Evolutionary conservation across 2,113 vertebrate genomes (phyloP), one percentile per base, ranked within the genome.

Genomic region (Lophotis ruficrista): DNA sequence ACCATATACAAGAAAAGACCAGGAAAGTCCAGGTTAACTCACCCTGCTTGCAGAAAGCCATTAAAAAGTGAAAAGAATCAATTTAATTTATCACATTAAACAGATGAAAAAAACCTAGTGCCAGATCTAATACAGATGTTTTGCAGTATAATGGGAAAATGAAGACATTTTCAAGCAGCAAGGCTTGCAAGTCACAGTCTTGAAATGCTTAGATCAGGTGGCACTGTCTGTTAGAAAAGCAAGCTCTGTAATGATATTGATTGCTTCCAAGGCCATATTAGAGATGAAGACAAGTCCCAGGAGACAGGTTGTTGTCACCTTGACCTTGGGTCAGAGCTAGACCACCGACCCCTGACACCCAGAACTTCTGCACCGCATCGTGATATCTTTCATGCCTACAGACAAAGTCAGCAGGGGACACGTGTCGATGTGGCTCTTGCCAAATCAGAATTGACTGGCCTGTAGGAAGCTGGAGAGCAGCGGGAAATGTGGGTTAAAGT

Each of bases 401-500:
- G 90, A 97, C 98, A 95, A 95, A 97, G 95, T 98, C 98, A 97
- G 97, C 90, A 60, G 98, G 97, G 97, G 96, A 98, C 97, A 91
- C 51, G 86, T 94, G 95, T 97, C 96, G 69, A 98, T 98, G 98
- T 96, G 96, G 93, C 94, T 97, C 97, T 98, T 97, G 97, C 98
- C 97, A 99, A 99, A 99, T 98, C 98, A 98, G 98, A 98, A 99
- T 99, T 98, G 99, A 99, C 98, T 98, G 97, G 97, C 83, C 96
- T 86, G 94, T 96, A 94, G 98, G 98, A 97, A 98, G 97, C 98
- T 98, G 97, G 98, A 96, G 66, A 98, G 97, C 98, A 95, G 96
- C 76, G 98, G 98, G 98, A 98, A 99, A 99, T 97, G 98, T 97
- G 97, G 98, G 99, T 99, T 99, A 99, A 99, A 99, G 97, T 95